These are phyloP conservation scores for Drosophila seguyi DNA, from an alignment of 1,140 invertebrate genomes.

Conservation along the genomic window DNA sequence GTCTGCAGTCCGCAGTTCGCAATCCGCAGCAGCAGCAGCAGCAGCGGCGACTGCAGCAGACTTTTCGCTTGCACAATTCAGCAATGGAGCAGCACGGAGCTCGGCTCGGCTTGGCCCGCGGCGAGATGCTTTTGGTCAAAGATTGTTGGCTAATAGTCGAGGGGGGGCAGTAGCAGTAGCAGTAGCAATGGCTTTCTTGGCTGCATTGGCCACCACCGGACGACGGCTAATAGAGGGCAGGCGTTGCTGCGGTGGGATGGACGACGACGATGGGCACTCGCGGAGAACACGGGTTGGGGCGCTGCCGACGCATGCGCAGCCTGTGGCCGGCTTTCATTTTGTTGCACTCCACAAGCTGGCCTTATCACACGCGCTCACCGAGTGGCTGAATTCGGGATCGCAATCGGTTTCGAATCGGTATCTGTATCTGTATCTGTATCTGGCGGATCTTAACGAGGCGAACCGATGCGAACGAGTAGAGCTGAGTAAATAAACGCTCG, in stretches of 20 bases:
- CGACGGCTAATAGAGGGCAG: conserved; percentile 32
- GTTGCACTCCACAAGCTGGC: conserved; percentile 28
- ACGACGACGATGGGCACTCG: conserved; percentile 37
- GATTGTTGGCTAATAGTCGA: conserved; percentile 68
- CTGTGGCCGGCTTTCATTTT: conserved; percentile 77
- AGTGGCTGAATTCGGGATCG: conserved; percentile 1
- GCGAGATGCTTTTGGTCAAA: conserved; percentile 59
- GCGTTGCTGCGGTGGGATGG: conserved; percentile 39
- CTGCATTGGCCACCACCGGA: conserved; percentile 41
- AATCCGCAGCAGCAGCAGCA: conserved; percentile 40
- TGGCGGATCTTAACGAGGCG: conserved; percentile 21
- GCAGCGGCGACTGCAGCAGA: conserved; percentile 24
- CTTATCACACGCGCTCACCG: conserved; percentile 43
- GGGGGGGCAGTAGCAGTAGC: conserved; percentile 56
- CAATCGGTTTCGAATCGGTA: conserved; percentile 1
- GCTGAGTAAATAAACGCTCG: conserved; percentile 66
- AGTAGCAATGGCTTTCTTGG: conserved; percentile 64
- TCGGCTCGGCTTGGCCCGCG: conserved; percentile 15
- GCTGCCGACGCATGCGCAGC: conserved; percentile 70
- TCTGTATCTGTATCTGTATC: conserved; percentile 21
- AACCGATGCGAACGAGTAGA: conserved; percentile 52
- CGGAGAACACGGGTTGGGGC: conserved; percentile 28
- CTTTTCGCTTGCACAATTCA: conserved; percentile 71
- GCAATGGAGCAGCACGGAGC: conserved; percentile 30
- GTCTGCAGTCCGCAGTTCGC: conserved; percentile 69